phyloP scores from a whole-genome alignment of 2,797 vertebrate genomes.

The Fistularia commersonii region DNA sequence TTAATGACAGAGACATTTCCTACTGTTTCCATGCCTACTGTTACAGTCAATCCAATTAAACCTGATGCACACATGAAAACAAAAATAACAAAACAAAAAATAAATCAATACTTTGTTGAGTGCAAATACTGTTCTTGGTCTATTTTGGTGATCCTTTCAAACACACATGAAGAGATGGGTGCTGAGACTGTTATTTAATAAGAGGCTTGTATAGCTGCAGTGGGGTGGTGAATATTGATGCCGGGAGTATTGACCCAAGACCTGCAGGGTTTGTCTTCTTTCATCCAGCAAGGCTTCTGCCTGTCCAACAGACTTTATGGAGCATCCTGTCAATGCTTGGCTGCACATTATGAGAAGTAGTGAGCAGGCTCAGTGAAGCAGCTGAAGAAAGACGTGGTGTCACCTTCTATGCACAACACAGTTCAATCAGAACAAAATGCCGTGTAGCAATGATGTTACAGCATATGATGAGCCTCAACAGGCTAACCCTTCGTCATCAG shows the following conservation, averaged over 20 bases:
- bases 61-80: conserved; percentile 49
- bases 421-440: conserved; percentile 36
- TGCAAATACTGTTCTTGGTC: conserved; percentile 38
- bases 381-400: conserved; percentile 33
- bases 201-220: conserved; percentile 40
- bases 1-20: conserved; percentile 16
- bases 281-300: conserved; percentile 43
- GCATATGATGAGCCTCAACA: conserved; percentile 28
- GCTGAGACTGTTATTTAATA: conserved; percentile 49
- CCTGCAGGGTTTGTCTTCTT: conserved; percentile 66
- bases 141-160: conserved; percentile 45
- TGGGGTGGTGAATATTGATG: conserved; percentile 65
- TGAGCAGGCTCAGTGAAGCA: conserved; percentile 48
- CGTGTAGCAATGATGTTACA: conserved; percentile 21
- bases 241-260: conserved; percentile 60
- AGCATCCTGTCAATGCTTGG: conserved; percentile 43
- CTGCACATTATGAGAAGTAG: conserved; percentile 62
- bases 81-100: conserved; percentile 54
- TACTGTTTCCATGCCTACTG: conserved; percentile 9
- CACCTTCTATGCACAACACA: conserved; percentile 16
- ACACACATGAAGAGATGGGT: conserved; percentile 8
- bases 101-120: conserved; percentile 57
- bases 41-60: conserved; percentile 58
- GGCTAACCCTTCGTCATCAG: conserved; percentile 14
- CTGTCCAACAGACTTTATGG: conserved; percentile 60